phyloP scores from a whole-genome alignment of 2,113 vertebrate genomes.

The Micronycteris hirsuta region DNA sequence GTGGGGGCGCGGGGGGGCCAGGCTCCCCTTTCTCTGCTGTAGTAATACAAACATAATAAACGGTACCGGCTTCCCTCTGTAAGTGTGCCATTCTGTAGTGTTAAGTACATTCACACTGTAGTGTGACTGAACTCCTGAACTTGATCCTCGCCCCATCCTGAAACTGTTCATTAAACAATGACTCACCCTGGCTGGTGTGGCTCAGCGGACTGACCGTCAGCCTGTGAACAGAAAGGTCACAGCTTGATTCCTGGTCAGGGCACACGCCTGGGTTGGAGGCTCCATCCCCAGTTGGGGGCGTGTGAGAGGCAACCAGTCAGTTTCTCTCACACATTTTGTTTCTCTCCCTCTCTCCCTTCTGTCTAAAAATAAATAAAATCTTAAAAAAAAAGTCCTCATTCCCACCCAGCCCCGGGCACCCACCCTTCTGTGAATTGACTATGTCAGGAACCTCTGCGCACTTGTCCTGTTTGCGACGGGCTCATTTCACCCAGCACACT shows the following conservation, averaged over 20 bases:
- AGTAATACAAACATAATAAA: not conserved
- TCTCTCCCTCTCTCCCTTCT: no score
- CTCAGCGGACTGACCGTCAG: no score
- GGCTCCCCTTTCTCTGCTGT: not conserved
- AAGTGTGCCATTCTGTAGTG: not conserved
- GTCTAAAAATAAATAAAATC: no score
- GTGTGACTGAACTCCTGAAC: not conserved
- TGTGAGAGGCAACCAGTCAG: no score
- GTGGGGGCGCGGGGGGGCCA: not conserved
- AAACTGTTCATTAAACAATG: not conserved
- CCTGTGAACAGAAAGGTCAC: no score
- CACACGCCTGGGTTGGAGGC: no score
- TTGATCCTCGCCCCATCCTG: not conserved
- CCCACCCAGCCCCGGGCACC: not conserved
- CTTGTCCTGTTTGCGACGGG: not conserved
- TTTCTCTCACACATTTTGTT: no score
- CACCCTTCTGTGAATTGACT: not conserved
- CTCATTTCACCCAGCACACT: not conserved
- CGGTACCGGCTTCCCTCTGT: not conserved
- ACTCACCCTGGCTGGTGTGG: no score
- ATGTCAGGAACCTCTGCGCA: not conserved
- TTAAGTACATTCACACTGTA: not conserved
- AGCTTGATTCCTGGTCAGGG: no score
- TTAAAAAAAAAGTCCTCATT: no score
- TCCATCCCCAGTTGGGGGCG: no score